A percentile compares a stretch with the other conserved stretches of the same genome.
phyloP scores from a whole-genome alignment of 2,113 vertebrate genomes.

The Pelusios castaneus region DNA sequence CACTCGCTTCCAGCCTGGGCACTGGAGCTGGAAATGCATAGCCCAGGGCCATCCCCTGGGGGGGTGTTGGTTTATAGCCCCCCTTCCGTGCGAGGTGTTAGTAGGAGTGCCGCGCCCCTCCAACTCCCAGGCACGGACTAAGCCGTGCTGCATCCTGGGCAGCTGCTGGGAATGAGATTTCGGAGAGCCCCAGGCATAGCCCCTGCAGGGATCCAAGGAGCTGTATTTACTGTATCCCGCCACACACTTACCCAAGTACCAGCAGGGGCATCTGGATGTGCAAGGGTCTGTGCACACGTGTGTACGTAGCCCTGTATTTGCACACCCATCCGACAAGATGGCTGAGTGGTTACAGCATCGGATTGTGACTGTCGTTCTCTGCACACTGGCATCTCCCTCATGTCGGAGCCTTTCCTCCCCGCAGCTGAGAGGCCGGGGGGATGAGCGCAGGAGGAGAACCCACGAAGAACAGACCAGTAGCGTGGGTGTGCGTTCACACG shows the following conservation, averaged over 20 bases:
- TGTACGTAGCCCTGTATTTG: background rate
- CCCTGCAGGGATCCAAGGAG: background rate
- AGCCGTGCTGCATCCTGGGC: too few relatives aligned
- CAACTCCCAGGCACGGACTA: too few relatives aligned
- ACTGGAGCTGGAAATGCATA: background rate
- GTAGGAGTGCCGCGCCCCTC: too few relatives aligned
- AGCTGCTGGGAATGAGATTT: too few relatives aligned
- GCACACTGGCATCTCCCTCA: background rate
- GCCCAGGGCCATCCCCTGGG: too few relatives aligned
- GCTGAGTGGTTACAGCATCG: background rate
- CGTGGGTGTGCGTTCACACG: background rate
- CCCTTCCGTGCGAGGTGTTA: too few relatives aligned
- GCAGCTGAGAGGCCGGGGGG: background rate
- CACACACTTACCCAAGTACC: too few relatives aligned
- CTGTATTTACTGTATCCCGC: background rate
- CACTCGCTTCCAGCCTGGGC: background rate
- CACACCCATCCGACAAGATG: background rate
- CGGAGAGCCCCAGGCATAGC: too few relatives aligned
- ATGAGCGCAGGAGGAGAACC: background rate
- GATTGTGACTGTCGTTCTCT: background rate
- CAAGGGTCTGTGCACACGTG: too few relatives aligned
- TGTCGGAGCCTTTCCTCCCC: background rate
- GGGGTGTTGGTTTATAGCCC: too few relatives aligned
- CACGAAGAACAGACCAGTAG: accelerated
- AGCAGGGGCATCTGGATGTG: background rate